Conservation (phyloP, 1,140 invertebrate genomes). For the Philotrypesis tridentata region DNA sequence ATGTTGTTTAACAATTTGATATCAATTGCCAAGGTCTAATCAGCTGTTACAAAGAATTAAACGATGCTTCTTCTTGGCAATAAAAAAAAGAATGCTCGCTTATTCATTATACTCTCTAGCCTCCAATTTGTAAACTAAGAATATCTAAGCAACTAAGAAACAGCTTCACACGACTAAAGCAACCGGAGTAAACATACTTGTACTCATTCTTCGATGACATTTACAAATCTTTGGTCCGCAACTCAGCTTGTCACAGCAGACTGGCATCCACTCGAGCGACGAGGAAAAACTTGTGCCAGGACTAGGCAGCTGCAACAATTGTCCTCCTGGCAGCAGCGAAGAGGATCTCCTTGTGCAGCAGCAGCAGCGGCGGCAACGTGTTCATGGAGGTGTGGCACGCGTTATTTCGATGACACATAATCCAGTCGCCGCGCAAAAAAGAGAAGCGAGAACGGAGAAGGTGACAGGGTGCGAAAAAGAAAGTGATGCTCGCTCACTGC, state of each 20-base stretch:
- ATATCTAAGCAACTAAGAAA: neutral
- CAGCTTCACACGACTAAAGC: neutral
- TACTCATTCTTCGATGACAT: conserved; percentile 38
- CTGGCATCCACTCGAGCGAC: neutral
- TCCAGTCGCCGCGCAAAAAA: conserved; percentile 22
- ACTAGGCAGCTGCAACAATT: neutral
- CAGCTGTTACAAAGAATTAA: too few relatives aligned
- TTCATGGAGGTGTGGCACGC: conserved; percentile 24
- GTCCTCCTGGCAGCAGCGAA: neutral
- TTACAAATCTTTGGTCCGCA: conserved; percentile 12
- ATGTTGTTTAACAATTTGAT: neutral
- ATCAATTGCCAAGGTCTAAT: neutral
- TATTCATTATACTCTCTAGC: neutral
- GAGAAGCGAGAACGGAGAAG: neutral
- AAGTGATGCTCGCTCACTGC: neutral
- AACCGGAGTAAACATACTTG: neutral
- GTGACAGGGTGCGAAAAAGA: conserved; percentile 10
- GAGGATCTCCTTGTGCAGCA: neutral
- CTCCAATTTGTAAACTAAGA: neutral
- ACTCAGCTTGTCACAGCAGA: neutral
- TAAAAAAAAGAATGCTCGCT: neutral
- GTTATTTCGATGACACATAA: conserved; percentile 45
- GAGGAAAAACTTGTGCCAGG: neutral
- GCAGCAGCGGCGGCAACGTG: neutral
- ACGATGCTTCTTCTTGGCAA: too few relatives aligned